Conservation (phyloP, 2,888 invertebrate species). For the Microctonus brassicae region DNA sequence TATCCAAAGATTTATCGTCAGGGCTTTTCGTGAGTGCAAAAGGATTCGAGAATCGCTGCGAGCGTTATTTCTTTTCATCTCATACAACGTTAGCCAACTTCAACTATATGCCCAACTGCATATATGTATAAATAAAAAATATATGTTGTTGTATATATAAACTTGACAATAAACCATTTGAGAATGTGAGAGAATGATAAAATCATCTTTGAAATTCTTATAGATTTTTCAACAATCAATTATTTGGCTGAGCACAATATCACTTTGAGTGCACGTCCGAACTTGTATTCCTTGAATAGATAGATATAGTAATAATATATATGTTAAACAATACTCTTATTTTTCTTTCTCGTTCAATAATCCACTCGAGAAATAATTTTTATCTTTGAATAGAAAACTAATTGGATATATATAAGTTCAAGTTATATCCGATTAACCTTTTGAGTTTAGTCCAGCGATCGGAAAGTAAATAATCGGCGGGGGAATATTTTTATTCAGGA, state of each 20-base stretch:
- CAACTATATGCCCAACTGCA: not conserved
- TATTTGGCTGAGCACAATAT: constrained; percentile 39
- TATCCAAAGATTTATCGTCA: constrained; percentile 24
- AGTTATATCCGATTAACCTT: not conserved
- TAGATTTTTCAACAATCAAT: constrained; percentile 39
- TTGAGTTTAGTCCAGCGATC: not conserved
- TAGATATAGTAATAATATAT: not conserved
- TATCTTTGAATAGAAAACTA: not conserved
- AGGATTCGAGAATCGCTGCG: not conserved
- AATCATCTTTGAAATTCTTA: too few relatives aligned
- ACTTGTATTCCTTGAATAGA: not conserved
- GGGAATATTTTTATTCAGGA: not conserved
- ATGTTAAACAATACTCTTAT: not conserved
- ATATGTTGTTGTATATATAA: too few relatives aligned
- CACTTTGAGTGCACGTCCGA: not conserved
- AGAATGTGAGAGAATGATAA: not conserved
- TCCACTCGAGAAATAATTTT: not conserved
- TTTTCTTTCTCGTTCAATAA: not conserved
- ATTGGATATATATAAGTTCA: not conserved
- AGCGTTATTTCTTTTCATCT: too few relatives aligned
- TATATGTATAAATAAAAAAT: too few relatives aligned
- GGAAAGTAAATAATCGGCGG: not conserved
- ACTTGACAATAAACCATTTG: too few relatives aligned
- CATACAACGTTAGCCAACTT: too few relatives aligned
- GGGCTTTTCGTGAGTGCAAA: not conserved